These are phyloP conservation scores for Drosophila austrosaltans DNA, from an alignment of 2,888 invertebrate species.

Conservation along the genomic window DNA sequence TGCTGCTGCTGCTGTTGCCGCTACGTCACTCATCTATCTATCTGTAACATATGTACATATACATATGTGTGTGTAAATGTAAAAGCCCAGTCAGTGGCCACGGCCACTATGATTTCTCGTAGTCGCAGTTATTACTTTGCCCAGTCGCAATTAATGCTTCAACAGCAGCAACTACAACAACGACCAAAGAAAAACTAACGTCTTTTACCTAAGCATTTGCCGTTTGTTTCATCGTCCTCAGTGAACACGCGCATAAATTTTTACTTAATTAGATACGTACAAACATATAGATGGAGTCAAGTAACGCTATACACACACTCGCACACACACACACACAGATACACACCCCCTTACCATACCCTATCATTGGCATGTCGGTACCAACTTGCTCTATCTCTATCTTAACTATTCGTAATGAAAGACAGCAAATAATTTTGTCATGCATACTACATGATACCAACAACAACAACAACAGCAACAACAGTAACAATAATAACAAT, in stretches of 20 bases:
- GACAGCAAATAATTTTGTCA: constrained; percentile 35
- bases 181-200: constrained; percentile 55
- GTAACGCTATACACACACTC: constrained; percentile 23
- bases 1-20: constrained; percentile 1
- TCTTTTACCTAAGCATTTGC: constrained; percentile 62
- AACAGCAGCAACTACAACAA: constrained; percentile 34
- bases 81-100: constrained; percentile 5
- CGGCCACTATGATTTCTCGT: constrained; percentile 55
- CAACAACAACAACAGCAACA: background rate
- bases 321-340: constrained; percentile 7
- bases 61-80: background rate
- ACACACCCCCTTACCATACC: constrained; percentile 5
- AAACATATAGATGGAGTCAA: constrained; percentile 16
- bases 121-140: constrained; percentile 69
- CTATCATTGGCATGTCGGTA: constrained; percentile 47
- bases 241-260: constrained; percentile 81
- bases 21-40: constrained; percentile 32
- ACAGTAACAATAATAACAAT: background rate
- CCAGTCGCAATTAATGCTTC: constrained; percentile 50
- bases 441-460: constrained; percentile 16
- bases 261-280: constrained; percentile 74
- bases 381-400: constrained; percentile 21
- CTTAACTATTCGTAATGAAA: background rate
- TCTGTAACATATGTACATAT: background rate
- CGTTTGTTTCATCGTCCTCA: constrained; percentile 79